Conservation (phyloP, 2,797 vertebrate genomes). For the Rhyacichthys aspro region DNA sequence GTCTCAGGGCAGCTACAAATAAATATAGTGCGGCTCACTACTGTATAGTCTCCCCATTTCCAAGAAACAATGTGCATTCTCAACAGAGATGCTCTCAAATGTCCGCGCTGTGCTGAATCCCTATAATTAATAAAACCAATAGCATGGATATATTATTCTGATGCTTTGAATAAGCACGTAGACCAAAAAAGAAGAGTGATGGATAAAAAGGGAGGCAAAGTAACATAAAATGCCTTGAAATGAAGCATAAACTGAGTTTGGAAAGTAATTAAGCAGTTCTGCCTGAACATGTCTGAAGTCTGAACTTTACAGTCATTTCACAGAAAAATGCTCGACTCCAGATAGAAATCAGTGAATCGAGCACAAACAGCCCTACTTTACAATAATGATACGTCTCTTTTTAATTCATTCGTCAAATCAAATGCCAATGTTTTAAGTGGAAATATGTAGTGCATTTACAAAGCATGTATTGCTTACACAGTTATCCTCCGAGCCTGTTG, state of each 20-base stretch:
- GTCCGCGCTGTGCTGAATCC: conserved; percentile 51
- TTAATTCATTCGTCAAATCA: no score
- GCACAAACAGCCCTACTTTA: conserved; percentile 23
- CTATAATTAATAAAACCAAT: conserved; percentile 75
- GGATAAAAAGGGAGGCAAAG: conserved; percentile 61
- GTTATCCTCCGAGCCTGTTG: conserved; percentile 90
- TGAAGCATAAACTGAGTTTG: conserved; percentile 58
- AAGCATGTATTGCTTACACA: conserved; percentile 74
- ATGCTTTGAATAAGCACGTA: conserved; percentile 62
- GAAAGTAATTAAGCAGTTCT: conserved; percentile 74
- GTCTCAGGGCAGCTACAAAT: conserved; percentile 79
- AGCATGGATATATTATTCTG: conserved; percentile 73
- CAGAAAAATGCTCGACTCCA: conserved; percentile 64
- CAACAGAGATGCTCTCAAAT: conserved; percentile 69
- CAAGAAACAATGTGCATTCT: conserved; percentile 68
- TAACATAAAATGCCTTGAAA: conserved; percentile 56
- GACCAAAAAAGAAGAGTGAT: conserved; percentile 49
- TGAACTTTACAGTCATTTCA: conserved; percentile 46
- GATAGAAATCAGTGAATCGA: conserved; percentile 50
- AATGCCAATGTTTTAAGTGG: not conserved
- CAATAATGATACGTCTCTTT: no score
- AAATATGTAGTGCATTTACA: no score
- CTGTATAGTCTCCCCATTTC: conserved; percentile 59
- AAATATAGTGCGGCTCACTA: conserved; percentile 69
- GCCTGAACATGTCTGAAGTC: conserved; percentile 56